These are phyloP conservation scores for Halcyon malimbica DNA, from an alignment of 2,113 vertebrate species.

Conservation along the genomic window DNA sequence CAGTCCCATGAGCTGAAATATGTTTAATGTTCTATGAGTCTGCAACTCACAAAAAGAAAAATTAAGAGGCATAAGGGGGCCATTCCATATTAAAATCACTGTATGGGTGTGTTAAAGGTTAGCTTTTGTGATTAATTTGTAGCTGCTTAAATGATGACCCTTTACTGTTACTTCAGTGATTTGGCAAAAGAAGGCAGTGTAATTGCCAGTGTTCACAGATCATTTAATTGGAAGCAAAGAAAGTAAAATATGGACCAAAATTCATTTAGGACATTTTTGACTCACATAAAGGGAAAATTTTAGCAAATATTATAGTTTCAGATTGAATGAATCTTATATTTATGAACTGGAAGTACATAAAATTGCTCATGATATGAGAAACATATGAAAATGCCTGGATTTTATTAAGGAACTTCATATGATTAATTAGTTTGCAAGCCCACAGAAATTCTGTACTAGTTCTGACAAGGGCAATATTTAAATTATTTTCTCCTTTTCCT, in stretches of 20 bases:
- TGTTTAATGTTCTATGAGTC: constrained; percentile 84
- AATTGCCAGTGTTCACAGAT: constrained; percentile 68
- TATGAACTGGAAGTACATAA: constrained; percentile 41
- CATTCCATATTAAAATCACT: constrained; percentile 76
- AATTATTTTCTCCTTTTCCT: neutral
- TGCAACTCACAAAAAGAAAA: constrained; percentile 73
- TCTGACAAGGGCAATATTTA: neutral
- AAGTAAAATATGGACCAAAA: constrained; percentile 63
- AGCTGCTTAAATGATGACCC: constrained; percentile 66
- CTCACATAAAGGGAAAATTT: constrained; percentile 39
- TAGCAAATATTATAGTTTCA: constrained; percentile 57
- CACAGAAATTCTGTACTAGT: neutral
- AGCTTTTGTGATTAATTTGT: constrained; percentile 76
- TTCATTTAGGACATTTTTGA: constrained; percentile 38
- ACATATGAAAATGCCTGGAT: neutral
- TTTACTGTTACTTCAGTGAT: constrained; percentile 62
- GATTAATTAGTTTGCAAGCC: neutral
- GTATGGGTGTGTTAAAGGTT: constrained; percentile 74
- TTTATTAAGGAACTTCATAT: constrained; percentile 17
- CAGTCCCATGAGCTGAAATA: constrained; percentile 75
- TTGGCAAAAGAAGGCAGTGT: constrained; percentile 54
- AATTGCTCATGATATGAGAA: neutral
- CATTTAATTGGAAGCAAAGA: constrained; percentile 68
- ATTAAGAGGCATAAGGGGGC: constrained; percentile 78
- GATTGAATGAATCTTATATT: constrained; percentile 43